Base-by-base conservation (phyloP, 2,888 invertebrate species). In the Euclidia mi region DNA sequence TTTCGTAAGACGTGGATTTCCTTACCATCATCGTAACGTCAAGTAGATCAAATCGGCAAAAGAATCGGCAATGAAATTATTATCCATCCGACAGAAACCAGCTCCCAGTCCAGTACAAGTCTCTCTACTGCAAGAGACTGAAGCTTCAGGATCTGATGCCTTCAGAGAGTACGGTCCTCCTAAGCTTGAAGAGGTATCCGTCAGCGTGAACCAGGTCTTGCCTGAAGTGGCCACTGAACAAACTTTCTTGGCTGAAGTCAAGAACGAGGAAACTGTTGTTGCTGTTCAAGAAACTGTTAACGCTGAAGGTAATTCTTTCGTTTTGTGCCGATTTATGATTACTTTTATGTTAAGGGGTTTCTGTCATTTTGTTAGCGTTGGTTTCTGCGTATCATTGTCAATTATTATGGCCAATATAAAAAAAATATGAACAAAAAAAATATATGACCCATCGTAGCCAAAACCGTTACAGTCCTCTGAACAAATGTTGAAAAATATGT, bases 111-210 rank as follows among this genome's bases (percentile, higher is more conserved):
- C 31, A 25, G 15, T 20, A 2, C 42, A 47, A 61, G 87, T 87
- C 29, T 87, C 90, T 0, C 3, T 25, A 0, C 10, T 35, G 7
- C 40, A 38, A 12, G 52, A 58, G 25, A 48, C 52, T 1, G 92
- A 91, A 56, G 89, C 92, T 1, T 94, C 94, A 17, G 92, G 93
- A 0, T 94, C 94, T 7, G 94, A 95, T 44, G 90, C 91, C 43
- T 92, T 95, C 11, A 89, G 89, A 50, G 91, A 94, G 56, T 95
- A 95, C 57, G 91, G 92, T 11, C 93, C 95, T 4, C 94, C 95
- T 3, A 93, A 93, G 34, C 82, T 81, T 0, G 69, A 74, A 0
- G 85, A 88, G 3, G 72, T 7, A 29, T 61, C n/a, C 79, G 81
- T 85, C n/a, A 61, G 81, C 3, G 77, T 78, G 1, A 80, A 79